Evolutionary conservation across 2,797 vertebrate genomes (phyloP).

Genomic region (Pterois miles): DNA sequence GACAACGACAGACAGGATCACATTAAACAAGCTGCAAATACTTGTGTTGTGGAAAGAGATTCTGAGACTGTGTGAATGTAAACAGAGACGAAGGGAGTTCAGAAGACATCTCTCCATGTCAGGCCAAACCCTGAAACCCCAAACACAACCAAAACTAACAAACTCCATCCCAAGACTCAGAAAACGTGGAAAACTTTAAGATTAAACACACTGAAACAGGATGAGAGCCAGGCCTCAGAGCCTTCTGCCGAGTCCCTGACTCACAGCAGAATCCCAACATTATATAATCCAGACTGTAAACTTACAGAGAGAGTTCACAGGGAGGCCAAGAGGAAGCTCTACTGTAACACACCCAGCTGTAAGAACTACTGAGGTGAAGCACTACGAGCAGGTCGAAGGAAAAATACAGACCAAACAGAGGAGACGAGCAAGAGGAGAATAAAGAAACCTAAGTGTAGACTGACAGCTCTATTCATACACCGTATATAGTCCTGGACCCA

Average conservation of each 20-base stretch:
- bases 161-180: neutral
- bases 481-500: neutral
- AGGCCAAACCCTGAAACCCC: neutral
- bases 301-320: neutral
- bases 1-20: neutral
- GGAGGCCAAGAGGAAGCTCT: neutral
- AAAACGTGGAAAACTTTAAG: neutral
- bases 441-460: neutral
- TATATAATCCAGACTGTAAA: neutral
- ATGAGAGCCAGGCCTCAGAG: neutral
- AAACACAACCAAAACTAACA: neutral
- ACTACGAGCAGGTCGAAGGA: too few species aligned
- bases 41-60: neutral
- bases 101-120: neutral
- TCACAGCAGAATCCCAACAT: neutral
- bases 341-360: neutral
- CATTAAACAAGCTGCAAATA: neutral
- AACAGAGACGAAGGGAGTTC: neutral
- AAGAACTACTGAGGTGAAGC: too few species aligned
- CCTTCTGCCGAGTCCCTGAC: neutral
- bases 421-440: neutral
- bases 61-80: neutral
- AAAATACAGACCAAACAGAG: neutral
- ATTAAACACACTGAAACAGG: neutral
- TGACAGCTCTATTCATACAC: neutral